Evolutionary conservation across 1,140 invertebrate species (phyloP), one percentile per base, ranked within the genome.

Genomic region (Anadara kagoshimensis): DNA sequence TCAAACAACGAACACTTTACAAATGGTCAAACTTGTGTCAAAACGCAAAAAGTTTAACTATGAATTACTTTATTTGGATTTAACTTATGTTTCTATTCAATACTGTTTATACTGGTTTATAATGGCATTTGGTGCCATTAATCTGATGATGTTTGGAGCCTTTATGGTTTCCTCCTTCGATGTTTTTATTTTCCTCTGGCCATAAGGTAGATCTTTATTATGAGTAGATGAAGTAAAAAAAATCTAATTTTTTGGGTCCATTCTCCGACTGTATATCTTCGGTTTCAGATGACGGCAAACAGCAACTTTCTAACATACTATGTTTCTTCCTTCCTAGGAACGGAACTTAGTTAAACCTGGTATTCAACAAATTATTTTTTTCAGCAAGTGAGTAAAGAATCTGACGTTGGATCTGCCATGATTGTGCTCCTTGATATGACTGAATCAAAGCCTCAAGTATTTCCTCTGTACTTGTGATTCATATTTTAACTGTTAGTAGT

Each of bases 161-260:
- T 69, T 45, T 26, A 61, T 22, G n/a, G 36, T 24, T 47, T 49
- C 51, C n/a, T 44, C 67, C 22, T 51, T 43, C 36, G 67, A 59
- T 10, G 43, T 36, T 22, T 26, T 45, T n/a, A 69, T 18, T 61
- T 59, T 59, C 22, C 29, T 59, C 54, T 69, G 29, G 1, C 56
- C 56, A 51, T 36, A 69, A 18, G 67, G 56, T 18, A 69, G 57
- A 59, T 69, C 66, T 59, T 47, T 18, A 59, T 24, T 8, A 69
- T 59, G 43, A 59, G 54, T n/a, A 20, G 56, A 59, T n/a, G 56
- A 69, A 24, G 66, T 69, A 26, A 36, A 69, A 69, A 47, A 22
- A 49, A 24, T 69, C 66, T 24, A 69, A 44, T n/a, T 20, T 69
- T 69, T 11, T 59, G 54, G 66, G 43, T 58, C 66, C 56, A 69